A percentile compares a stretch with the other conserved stretches of the same genome.
Evolutionary conservation across 1,140 invertebrate species (phyloP).

Genomic region (Metaphire vulgaris): DNA sequence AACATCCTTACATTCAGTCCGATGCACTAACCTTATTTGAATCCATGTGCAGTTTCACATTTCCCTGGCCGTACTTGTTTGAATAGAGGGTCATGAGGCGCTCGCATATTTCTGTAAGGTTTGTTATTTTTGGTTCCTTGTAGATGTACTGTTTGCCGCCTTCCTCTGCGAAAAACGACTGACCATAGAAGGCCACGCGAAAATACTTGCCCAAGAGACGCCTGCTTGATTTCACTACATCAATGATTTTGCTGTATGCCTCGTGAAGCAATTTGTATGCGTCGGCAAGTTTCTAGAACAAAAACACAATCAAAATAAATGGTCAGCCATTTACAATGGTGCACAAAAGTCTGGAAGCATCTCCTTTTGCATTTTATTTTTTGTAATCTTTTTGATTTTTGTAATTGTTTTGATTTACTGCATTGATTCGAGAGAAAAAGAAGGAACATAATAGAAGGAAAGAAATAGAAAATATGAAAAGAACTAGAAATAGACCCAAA

Average conservation of each 20-base stretch:
- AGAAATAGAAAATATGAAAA: no score
- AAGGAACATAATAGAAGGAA: no score
- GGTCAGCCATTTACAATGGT: constrained; percentile 5
- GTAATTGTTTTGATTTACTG: no score
- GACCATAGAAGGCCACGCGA: constrained; percentile 73
- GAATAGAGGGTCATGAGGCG: constrained; percentile 63
- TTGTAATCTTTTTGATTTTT: no score
- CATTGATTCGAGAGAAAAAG: no score
- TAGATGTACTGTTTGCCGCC: constrained; percentile 86
- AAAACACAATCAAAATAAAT: constrained; percentile 19
- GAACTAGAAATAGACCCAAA: no score
- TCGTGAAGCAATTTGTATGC: constrained; percentile 56
- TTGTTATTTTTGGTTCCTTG: constrained; percentile 90
- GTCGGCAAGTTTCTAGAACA: constrained; percentile 62
- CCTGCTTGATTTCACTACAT: constrained; percentile 75
- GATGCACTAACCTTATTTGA: constrained; percentile 73
- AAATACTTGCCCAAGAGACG: constrained; percentile 84
- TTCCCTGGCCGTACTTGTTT: constrained; percentile 76
- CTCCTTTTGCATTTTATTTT: no score
- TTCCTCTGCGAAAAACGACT: constrained; percentile 73
- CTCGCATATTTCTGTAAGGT: constrained; percentile 85
- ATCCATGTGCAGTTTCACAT: constrained; percentile 85
- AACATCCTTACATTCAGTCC: no score
- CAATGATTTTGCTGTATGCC: constrained; percentile 75
- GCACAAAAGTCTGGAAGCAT: no score